Evolutionary conservation across 2,113 vertebrate species (phyloP).

Genomic region (Nymphicus hollandicus): DNA sequence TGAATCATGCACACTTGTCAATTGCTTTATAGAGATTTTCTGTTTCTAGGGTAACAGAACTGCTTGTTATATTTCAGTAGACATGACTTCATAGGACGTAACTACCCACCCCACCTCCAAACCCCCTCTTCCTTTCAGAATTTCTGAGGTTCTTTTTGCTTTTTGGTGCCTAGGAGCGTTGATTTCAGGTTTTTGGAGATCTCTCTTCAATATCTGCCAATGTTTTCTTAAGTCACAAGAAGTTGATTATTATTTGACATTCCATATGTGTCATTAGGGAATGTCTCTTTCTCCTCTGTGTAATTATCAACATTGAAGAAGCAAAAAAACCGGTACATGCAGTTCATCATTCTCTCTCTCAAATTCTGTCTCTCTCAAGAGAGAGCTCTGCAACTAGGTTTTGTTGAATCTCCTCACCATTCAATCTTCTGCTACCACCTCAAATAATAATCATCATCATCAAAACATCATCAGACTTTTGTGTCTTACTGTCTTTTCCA

Average conservation of each 20-base stretch:
- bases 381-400: not conserved
- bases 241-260: not conserved
- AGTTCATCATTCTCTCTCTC: not conserved
- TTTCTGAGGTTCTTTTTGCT: not conserved
- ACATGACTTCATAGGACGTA: accelerated
- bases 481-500: not conserved
- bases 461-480: not conserved
- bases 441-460: not conserved
- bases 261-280: not conserved
- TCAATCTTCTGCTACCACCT: not conserved
- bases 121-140: not conserved
- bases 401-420: not conserved
- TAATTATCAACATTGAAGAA: not conserved
- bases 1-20: not conserved
- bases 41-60: not conserved
- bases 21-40: not conserved
- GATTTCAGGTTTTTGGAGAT: not conserved
- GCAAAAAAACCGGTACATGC: not conserved
- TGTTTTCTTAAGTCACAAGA: not conserved
- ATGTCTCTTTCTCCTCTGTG: not conserved
- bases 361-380: not conserved
- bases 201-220: not conserved
- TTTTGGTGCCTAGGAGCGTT: not conserved
- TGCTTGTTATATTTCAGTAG: not conserved
- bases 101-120: not conserved